Conservation (phyloP, 1,140 invertebrate species). For the Drosophila oshimai region DNA sequence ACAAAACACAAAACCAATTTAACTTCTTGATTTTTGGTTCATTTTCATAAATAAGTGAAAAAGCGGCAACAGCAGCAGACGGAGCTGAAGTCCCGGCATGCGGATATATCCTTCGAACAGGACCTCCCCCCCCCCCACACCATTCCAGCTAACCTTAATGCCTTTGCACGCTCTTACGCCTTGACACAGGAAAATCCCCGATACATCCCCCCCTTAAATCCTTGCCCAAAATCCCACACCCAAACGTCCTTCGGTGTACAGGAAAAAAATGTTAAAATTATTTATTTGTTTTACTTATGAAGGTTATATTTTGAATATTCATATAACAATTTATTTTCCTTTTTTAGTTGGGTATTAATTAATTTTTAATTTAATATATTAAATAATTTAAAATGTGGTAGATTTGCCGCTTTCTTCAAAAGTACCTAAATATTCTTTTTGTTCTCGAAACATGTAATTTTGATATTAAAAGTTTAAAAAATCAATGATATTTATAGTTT, state of each 20-base stretch:
- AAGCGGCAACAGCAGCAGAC: constrained; percentile 20
- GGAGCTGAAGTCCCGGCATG: constrained; percentile 9
- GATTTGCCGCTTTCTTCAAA: no score
- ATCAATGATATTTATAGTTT: not conserved
- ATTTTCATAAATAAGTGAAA: constrained; percentile 76
- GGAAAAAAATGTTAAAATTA: not conserved
- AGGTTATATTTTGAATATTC: no score
- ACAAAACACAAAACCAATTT: constrained; percentile 77
- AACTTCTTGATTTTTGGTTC: constrained; percentile 73
- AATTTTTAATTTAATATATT: no score
- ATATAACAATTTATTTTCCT: no score
- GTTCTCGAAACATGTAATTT: no score
- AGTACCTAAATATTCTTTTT: no score
- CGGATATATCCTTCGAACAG: constrained; percentile 13
- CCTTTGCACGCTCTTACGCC: constrained; percentile 46
- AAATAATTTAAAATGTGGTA: no score
- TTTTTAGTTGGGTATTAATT: no score
- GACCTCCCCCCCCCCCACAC: not conserved
- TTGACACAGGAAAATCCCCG: constrained; percentile 37
- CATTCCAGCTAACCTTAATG: constrained; percentile 31
- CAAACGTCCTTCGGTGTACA: constrained; percentile 20
- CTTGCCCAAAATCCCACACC: not conserved
- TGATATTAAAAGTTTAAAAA: no score
- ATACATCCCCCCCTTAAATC: constrained; percentile 7
- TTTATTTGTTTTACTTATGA: no score